Evolutionary conservation across 2,113 vertebrate species (phyloP), one percentile per base, ranked within the genome.

Genomic region (Gopherus flavomarginatus): DNA sequence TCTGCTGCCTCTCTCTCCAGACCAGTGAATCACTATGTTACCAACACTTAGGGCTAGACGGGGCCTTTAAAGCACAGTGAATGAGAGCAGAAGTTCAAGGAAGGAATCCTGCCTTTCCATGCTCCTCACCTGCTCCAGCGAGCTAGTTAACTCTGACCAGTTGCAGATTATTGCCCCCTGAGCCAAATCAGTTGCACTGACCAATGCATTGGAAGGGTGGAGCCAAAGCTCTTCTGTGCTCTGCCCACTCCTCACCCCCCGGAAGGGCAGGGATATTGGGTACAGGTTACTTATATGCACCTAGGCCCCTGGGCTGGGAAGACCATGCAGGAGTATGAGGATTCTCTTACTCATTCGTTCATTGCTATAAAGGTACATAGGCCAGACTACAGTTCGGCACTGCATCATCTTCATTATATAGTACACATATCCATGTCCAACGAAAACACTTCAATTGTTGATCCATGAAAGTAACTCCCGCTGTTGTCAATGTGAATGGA

Each of bases 21-120:
- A 52, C 86, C 49, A 2, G 0, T 2, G 77, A 87, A 27, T 72
- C 81, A n/a, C 0, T 0, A 0, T 44, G 10, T 31, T 94, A 35
- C 84, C 38, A 47, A 1, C 0, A 0, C 47, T 14, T 78, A 83
- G 29, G 38, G 90, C 72, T 17, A 62, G 57, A 89, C 35, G 62
- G 16, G 83, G 62, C 38, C 4, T 54, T 72, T 49, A 47, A 52
- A n/a, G 47, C 91, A 89, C 80, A 82, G 91, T 27, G 79, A 56
- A 27, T 0, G 0, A 0, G 0, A 24, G 57, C 54, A 86, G n/a
- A 21, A 54, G 19, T 22, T 22, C 53, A 62, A 62, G 57, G 65
- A 38, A 84, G 11, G 54, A 52, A 14, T 52, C 85, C 54, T 77
- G 72, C 9, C 29, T 89, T 62, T n/a, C 82, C 65, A 42, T 86